Base-by-base conservation (phyloP, 2,888 invertebrate species). In the Calameuta idolon region DNA sequence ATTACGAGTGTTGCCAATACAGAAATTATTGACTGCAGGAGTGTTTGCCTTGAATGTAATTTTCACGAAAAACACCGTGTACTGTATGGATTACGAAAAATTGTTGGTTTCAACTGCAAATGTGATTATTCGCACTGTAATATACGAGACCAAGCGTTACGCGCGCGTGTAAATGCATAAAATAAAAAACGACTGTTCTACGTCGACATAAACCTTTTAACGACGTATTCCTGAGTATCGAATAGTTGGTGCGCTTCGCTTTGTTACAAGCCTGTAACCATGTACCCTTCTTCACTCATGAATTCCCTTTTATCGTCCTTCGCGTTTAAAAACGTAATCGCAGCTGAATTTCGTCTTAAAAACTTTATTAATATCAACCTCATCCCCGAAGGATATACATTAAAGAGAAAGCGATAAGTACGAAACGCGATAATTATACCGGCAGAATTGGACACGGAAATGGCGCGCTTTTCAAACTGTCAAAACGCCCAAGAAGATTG, bases 341-440 rank as follows among this genome's bases (percentile, higher is more conserved):
- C 34, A 74, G 15, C 74, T 34, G 34, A 35, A 74, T 34, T 30
- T 31, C 74, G 35, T 34, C 74, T 74, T 34, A 33, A 74, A 23
- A 74, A 74, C 74, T 74, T 74, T n/a, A 74, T 74, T 34, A 74
- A 15, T 34, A 35, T 12, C 35, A 35, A 55, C 23, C 5, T 9
- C 55, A 23, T 55, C 9, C 23, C 55, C 23, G 5, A 9, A 55
- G 2, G 15, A 55, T 55, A 23, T 55, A 55, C 55, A 23, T 23
- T 55, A 9, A 55, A 23, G 23, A 23, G 23, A 55, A 55, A 9
- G 55, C 23, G 55, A 55, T 23, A 55, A 55, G 55, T 23, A 9
- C 55, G 5, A 55, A 55, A 55, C 55, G 55, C 15, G 55, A 55
- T 55, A 55, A 55, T 55, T 55, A 55, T 55, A 15, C 23, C 23